Evolutionary conservation across 2,888 invertebrate genomes (phyloP).

Genomic region (Tanypteryx hageni): DNA sequence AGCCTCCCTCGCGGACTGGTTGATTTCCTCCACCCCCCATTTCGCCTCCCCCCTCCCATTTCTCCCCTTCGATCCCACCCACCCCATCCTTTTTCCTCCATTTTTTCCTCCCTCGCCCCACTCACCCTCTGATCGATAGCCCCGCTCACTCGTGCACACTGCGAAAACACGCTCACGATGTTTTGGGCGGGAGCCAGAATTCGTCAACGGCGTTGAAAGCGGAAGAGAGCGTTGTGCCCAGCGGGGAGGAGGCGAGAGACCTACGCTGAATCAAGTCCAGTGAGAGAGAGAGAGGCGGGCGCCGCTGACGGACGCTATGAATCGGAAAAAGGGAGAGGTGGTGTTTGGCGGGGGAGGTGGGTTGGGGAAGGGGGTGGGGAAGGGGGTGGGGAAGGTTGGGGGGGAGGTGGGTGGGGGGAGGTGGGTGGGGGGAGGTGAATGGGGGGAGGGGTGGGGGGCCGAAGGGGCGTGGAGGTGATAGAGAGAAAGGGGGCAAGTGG

Average conservation of each 20-base stretch:
- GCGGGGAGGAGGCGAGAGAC: background rate
- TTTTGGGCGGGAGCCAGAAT: constrained; percentile 61
- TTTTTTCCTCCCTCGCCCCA: background rate
- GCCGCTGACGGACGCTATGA: background rate
- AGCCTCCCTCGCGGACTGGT: too few relatives aligned
- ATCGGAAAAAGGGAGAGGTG: too few relatives aligned
- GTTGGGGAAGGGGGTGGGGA: too few relatives aligned
- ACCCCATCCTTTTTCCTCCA: background rate
- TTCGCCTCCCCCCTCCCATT: background rate
- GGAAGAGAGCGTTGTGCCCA: background rate
- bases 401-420: background rate
- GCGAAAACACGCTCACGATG: constrained; percentile 63
- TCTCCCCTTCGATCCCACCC: background rate
- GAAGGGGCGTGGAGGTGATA: background rate
- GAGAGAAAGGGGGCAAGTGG: background rate
- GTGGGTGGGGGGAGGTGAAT: background rate
- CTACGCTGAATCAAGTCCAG: constrained; percentile 1
- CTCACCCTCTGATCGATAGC: background rate
- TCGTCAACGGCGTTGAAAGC: constrained; percentile 49
- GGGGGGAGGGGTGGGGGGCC: background rate
- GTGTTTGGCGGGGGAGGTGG: too few relatives aligned
- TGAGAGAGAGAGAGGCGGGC: background rate
- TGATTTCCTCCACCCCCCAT: background rate
- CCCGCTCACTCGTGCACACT: constrained; percentile 34
- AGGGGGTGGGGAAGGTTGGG: background rate